Percentiles rank a stretch among this genome's conserved stretches.
Conservation (phyloP, 2,888 invertebrate species). For the Drosophila dives region DNA sequence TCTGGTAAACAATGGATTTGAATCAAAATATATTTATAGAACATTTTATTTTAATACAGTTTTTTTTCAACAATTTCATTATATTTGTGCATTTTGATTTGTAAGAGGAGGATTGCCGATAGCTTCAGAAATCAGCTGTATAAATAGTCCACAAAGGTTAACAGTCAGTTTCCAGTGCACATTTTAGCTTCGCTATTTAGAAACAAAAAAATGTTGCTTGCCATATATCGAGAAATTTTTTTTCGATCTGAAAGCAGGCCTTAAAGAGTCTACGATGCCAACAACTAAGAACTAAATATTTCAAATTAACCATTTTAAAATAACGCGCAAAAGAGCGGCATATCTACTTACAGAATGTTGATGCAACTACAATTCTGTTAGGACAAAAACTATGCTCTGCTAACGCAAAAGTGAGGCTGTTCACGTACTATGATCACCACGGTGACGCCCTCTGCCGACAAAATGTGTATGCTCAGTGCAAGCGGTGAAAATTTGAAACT, state of each 20-base stretch:
- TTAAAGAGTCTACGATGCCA: not conserved
- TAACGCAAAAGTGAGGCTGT: not conserved
- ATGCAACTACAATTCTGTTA: not conserved
- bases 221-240: not conserved
- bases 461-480: fast-evolving
- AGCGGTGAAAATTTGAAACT: not conserved
- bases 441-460: slow-evolving; percentile 10
- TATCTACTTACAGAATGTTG: not conserved
- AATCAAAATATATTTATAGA: not conserved
- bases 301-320: not conserved
- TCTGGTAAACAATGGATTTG: not conserved
- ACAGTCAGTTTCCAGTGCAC: not conserved
- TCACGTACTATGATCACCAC: not conserved
- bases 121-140: not conserved
- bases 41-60: no score
- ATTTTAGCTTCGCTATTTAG: not conserved
- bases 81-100: not conserved
- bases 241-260: not conserved
- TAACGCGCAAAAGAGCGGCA: not conserved
- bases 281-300: not conserved
- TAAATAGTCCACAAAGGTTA: not conserved
- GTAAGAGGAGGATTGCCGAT: not conserved
- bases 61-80: not conserved
- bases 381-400: not conserved
- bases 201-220: not conserved